Percentiles rank a stretch among this genome's conserved stretches.
Evolutionary conservation across 2,888 invertebrate species (phyloP).

Genomic region (Aphrophora alni): DNA sequence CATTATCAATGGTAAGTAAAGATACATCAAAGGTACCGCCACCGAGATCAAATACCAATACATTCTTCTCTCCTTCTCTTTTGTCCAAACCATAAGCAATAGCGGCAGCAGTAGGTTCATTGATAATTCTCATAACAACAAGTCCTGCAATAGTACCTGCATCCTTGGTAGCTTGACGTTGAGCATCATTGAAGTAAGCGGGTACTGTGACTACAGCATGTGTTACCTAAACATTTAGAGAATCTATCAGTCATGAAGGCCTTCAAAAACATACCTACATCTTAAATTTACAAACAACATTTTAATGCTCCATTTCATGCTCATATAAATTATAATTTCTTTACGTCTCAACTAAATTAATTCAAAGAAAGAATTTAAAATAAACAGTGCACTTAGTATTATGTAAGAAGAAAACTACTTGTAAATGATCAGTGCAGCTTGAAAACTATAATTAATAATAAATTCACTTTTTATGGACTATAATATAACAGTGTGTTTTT

Average conservation of each 20-base stretch:
- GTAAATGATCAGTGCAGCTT: too few species aligned
- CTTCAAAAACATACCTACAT: background rate
- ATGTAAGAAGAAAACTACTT: too few species aligned
- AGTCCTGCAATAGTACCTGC: constrained; percentile 95
- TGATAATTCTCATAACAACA: constrained; percentile 94
- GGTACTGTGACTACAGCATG: constrained; percentile 95
- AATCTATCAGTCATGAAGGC: background rate
- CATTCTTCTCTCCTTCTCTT: constrained; percentile 97
- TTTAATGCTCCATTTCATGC: too few species aligned
- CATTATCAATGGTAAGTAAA: constrained; percentile 96
- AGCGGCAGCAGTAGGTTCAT: constrained; percentile 97
- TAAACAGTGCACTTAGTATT: too few species aligned
- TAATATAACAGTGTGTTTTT: too few species aligned
- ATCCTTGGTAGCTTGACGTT: constrained; percentile 98
- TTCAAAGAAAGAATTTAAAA: too few species aligned
- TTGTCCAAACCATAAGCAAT: constrained; percentile 97
- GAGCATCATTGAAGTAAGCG: constrained; percentile 99
- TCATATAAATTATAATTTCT: too few species aligned
- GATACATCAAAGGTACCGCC: constrained; percentile 99
- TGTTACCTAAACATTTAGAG: constrained; percentile 59
- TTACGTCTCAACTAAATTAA: too few species aligned
- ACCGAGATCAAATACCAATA: constrained; percentile 97
- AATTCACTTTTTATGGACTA: too few species aligned
- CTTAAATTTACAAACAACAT: too few species aligned
- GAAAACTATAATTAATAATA: too few species aligned